Evolutionary conservation across 2,113 vertebrate species (phyloP).

Genomic region (Xenotilapia flavipinnis): DNA sequence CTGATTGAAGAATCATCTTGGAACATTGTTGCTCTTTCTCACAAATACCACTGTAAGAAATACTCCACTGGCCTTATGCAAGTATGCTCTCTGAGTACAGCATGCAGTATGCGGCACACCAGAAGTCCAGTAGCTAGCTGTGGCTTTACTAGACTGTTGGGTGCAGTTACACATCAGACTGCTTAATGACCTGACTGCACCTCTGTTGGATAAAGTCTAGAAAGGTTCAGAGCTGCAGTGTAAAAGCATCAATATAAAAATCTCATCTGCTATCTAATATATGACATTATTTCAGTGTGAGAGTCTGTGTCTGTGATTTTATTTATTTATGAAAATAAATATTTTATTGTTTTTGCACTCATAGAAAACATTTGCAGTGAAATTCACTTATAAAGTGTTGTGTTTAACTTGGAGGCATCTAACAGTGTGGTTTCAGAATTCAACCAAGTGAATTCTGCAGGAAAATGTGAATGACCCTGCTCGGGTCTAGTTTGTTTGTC

Average conservation of each 20-base stretch:
- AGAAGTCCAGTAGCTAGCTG: neutral
- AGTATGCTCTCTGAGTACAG: neutral
- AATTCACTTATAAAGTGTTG: neutral
- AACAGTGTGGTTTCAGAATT: neutral
- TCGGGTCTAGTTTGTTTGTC: neutral
- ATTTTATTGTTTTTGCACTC: neutral
- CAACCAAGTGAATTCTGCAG: neutral
- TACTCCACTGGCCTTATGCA: neutral
- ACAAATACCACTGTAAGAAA: neutral
- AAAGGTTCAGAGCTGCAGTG: neutral
- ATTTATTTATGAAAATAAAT: neutral
- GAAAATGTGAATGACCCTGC: neutral
- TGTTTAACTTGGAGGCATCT: neutral
- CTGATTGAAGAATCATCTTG: neutral
- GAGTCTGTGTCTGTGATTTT: neutral
- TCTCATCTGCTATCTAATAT: neutral
- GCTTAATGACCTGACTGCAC: neutral
- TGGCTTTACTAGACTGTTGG: neutral
- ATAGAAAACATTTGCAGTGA: neutral
- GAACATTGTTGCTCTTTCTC: rapidly evolving
- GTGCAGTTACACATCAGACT: neutral
- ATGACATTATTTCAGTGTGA: neutral
- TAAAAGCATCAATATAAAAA: neutral
- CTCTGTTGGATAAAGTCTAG: neutral
- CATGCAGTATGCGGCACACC: neutral